A percentile compares a stretch with the other conserved stretches of the same genome.
Conservation (phyloP, 1,140 invertebrate genomes). For the Bombyx mandarina region DNA sequence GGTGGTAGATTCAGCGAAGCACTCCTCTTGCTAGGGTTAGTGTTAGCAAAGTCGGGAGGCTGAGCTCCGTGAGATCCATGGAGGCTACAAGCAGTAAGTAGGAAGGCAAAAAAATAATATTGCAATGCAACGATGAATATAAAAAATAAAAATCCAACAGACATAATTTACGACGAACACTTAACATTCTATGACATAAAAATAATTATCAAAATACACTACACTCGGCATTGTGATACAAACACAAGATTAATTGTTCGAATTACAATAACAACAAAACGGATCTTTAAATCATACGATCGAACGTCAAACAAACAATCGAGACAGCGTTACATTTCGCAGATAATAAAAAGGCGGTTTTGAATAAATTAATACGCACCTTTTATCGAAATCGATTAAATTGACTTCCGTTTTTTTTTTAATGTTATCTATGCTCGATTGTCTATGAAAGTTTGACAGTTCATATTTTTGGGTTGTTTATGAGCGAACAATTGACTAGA, state of each 20-base stretch:
- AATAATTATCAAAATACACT: too few species aligned
- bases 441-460: constrained; percentile 7
- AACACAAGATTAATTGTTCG: constrained; percentile 54
- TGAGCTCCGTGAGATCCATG: too few species aligned
- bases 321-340: constrained; percentile 35
- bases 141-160: too few species aligned
- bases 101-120: too few species aligned
- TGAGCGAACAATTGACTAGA: too few species aligned
- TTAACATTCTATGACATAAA: too few species aligned
- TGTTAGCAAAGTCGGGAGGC: too few species aligned
- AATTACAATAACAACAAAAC: constrained; percentile 50
- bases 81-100: too few species aligned
- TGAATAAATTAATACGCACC: constrained; percentile 53
- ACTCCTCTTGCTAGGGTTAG: too few species aligned
- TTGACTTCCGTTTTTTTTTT: constrained; percentile 4
- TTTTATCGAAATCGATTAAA: constrained; percentile 4
- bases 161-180: too few species aligned
- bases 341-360: constrained; percentile 60
- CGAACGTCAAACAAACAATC: constrained; percentile 36
- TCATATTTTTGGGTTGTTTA: not conserved
- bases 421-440: constrained; percentile 3
- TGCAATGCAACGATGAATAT: too few species aligned
- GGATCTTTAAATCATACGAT: constrained; percentile 6
- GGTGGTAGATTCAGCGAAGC: too few species aligned
- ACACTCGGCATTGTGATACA: constrained; percentile 7